phyloP scores from a whole-genome alignment of 2,797 vertebrate genomes.

The Pipistrellus nathusii region DNA sequence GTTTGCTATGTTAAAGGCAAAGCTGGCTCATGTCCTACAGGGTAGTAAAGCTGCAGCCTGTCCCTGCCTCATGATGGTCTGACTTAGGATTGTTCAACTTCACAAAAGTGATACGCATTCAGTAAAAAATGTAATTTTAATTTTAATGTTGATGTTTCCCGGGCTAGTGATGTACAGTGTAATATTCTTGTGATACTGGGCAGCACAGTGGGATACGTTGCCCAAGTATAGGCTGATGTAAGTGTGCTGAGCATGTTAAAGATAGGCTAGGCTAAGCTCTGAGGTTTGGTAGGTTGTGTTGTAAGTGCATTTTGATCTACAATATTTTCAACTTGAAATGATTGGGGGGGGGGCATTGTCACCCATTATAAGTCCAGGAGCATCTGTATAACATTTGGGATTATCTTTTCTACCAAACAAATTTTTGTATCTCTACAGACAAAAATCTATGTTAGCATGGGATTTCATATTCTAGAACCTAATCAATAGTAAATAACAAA shows the following conservation, averaged over 20 bases:
- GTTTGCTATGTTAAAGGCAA: neutral
- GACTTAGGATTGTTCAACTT: neutral
- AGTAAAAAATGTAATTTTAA: neutral
- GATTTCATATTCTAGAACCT: neutral
- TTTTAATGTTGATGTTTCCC: neutral
- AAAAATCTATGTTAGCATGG: neutral
- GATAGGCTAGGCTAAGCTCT: neutral
- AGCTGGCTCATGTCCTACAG: neutral
- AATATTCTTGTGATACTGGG: neutral
- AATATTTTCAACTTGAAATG: neutral
- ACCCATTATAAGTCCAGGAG: neutral
- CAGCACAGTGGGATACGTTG: too few relatives aligned
- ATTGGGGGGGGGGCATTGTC: neutral
- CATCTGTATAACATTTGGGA: neutral
- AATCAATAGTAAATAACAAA: constrained; percentile 7
- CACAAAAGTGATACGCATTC: neutral
- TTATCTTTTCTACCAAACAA: neutral
- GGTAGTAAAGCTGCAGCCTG: neutral
- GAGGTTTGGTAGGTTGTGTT: too few relatives aligned
- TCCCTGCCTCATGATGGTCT: neutral
- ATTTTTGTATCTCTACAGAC: constrained; percentile 17
- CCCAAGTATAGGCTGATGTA: neutral
- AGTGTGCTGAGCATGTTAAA: neutral
- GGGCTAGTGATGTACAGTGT: neutral
- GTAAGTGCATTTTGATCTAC: neutral